Evolutionary conservation across 2,113 vertebrate species (phyloP).

Genomic region (Peromyscus polionotus): DNA sequence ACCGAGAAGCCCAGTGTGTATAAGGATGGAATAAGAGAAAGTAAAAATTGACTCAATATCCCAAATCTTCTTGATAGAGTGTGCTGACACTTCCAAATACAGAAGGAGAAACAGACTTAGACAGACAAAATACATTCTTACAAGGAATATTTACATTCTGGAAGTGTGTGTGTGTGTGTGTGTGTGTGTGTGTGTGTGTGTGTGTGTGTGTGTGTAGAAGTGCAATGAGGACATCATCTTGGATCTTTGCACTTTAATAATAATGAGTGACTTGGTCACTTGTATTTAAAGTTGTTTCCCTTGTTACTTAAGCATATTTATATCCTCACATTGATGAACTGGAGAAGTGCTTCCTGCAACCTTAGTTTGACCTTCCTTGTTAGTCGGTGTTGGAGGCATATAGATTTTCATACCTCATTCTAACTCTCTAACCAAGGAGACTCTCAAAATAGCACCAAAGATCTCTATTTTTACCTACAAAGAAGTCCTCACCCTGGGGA

Average conservation of each 20-base stretch:
- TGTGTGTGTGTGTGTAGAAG: not conserved
- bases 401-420: conserved; percentile 78
- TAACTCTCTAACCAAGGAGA: conserved; percentile 70
- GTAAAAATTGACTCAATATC: not conserved
- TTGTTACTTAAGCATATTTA: conserved; percentile 42
- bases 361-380: conserved; percentile 62
- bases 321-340: not conserved
- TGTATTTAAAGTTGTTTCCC: not conserved
- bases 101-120: conserved; percentile 24
- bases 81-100: not conserved
- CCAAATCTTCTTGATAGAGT: conserved; percentile 5
- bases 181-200: not conserved
- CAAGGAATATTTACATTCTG: conserved; percentile 41
- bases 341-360: conserved; percentile 30
- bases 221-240: not conserved
- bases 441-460: conserved; percentile 79
- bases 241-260: not conserved
- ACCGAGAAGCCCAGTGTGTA: not conserved
- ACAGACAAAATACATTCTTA: conserved; percentile 19
- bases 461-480: conserved; percentile 55
- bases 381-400: conserved; percentile 68
- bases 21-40: not conserved
- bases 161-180: not conserved
- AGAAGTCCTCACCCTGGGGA: conserved; percentile 20
- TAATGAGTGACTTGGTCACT: not conserved